phyloP scores from a whole-genome alignment of 2,113 vertebrate species.

The Panthera uncia region DNA sequence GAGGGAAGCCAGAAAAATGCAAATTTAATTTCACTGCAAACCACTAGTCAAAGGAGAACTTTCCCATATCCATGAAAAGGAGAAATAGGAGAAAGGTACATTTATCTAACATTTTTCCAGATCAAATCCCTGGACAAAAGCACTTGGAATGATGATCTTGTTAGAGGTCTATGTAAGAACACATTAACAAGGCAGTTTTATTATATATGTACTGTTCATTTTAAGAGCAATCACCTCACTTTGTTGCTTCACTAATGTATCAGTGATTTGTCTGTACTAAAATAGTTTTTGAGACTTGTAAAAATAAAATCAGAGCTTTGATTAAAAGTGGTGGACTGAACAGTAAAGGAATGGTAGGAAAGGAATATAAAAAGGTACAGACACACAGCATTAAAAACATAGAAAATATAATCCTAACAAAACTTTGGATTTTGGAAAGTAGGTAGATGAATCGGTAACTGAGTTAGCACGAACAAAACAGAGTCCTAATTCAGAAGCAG shows the following conservation, averaged over 20 bases:
- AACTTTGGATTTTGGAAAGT: background rate
- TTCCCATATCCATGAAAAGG: background rate
- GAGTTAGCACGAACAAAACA: background rate
- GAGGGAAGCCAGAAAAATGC: background rate
- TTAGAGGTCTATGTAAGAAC: background rate
- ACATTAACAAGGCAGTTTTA: background rate
- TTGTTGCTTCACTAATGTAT: background rate
- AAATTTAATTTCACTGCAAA: constrained; percentile 10
- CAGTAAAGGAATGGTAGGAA: background rate
- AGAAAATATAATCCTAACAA: background rate
- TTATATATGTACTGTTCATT: background rate
- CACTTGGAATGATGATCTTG: background rate
- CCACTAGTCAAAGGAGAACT: background rate
- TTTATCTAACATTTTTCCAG: background rate
- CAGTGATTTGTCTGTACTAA: background rate
- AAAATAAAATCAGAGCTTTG: background rate
- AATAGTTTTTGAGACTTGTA: background rate
- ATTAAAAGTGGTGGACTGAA: background rate
- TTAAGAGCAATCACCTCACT: background rate
- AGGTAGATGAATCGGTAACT: background rate
- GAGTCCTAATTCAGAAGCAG: background rate
- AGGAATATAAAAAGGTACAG: background rate
- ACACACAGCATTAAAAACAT: background rate
- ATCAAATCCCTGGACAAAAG: background rate
- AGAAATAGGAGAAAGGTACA: background rate